Evolutionary conservation across 1,140 invertebrate genomes (phyloP).

Genomic region (Varroa destructor): DNA sequence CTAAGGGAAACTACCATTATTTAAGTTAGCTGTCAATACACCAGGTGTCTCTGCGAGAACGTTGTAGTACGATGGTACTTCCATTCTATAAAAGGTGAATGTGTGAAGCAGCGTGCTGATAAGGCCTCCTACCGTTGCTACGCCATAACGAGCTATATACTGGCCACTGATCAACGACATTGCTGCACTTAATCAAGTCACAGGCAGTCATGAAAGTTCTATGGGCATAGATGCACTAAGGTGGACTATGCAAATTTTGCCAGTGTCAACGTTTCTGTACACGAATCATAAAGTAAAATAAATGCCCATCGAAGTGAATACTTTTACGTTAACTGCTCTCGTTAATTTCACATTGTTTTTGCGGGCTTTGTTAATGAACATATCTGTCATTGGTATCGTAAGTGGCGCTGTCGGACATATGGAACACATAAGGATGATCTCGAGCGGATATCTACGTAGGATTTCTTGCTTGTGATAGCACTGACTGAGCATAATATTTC

Average conservation of each 20-base stretch:
- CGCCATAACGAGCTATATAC: background rate
- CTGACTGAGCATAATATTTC: too few relatives aligned
- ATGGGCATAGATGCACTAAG: too few relatives aligned
- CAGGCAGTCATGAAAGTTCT: background rate
- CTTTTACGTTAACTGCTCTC: constrained; percentile 5
- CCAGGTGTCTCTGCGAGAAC: background rate
- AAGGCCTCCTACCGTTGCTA: background rate
- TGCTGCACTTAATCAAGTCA: background rate
- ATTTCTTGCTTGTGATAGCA: too few relatives aligned
- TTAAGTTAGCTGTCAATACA: background rate
- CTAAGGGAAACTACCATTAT: background rate
- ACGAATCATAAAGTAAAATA: background rate
- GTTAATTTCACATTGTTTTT: background rate
- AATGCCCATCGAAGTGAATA: background rate
- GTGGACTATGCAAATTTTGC: too few relatives aligned
- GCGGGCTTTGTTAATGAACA: background rate
- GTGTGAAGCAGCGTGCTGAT: background rate
- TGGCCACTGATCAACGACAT: background rate
- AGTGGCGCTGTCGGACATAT: background rate
- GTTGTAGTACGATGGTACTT: constrained; percentile 10
- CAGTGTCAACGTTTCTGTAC: background rate
- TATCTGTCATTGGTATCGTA: background rate
- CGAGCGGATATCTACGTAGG: background rate
- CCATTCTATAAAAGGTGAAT: background rate
- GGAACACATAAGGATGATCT: background rate